A percentile compares a stretch with the other conserved stretches of the same genome.
Conservation (phyloP, 2,888 invertebrate genomes). For the Sinotaia quadrata region DNA sequence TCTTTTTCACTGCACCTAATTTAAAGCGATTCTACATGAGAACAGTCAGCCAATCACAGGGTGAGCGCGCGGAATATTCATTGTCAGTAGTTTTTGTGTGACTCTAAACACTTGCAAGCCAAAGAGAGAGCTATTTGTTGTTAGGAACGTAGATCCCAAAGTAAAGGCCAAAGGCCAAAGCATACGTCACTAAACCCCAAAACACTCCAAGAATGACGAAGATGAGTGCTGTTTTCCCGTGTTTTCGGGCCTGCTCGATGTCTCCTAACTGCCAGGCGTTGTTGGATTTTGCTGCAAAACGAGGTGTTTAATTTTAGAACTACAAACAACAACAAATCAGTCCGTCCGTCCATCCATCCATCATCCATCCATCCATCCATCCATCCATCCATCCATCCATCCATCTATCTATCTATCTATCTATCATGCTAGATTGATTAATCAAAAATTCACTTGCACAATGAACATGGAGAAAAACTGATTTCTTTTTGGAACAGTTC, state of each 20-base stretch:
- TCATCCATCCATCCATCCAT: background rate
- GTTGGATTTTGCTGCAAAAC: slow-evolving; percentile 61
- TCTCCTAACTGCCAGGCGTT: slow-evolving; percentile 64
- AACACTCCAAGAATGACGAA: slow-evolving; percentile 57
- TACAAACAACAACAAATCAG: background rate
- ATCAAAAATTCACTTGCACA: too few species aligned
- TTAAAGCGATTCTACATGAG: too few species aligned
- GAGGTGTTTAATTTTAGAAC: background rate
- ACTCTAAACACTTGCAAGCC: too few species aligned
- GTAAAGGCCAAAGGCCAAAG: slow-evolving; percentile 54
- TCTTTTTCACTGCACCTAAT: too few species aligned
- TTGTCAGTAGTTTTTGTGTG: too few species aligned
- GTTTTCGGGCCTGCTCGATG: slow-evolving; percentile 48
- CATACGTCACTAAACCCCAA: slow-evolving; percentile 55
- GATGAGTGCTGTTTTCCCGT: slow-evolving; percentile 56
- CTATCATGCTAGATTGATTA: too few species aligned
- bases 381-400: background rate
- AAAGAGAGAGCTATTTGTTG: slow-evolving; percentile 5
- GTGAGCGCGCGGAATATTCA: too few species aligned
- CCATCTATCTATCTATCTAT: too few species aligned
- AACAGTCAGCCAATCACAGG: too few species aligned
- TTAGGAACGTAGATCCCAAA: slow-evolving; percentile 38
- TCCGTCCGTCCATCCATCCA: too few species aligned
- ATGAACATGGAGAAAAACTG: too few species aligned
- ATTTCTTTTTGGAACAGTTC: too few species aligned